phyloP scores from a whole-genome alignment of 2,888 invertebrate genomes.

The Heliconius ismenius region DNA sequence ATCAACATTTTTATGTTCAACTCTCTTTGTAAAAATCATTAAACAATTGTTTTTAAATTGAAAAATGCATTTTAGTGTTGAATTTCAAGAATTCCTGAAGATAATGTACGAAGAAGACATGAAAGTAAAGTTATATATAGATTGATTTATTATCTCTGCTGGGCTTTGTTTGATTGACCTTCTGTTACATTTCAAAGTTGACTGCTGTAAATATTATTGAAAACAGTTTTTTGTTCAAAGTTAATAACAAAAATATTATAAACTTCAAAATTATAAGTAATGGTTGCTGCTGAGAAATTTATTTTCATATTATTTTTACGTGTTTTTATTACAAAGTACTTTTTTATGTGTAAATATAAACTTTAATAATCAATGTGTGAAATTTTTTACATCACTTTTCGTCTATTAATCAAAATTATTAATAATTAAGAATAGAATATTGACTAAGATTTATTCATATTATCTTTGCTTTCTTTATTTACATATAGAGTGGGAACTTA shows the following conservation, averaged over 20 bases:
- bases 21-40: not conserved
- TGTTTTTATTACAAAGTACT: too few relatives aligned
- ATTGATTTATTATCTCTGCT: constrained; percentile 31
- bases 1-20: not conserved
- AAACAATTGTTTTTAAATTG: constrained; percentile 1
- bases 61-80: constrained; percentile 14
- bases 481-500: too few relatives aligned
- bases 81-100: constrained; percentile 15
- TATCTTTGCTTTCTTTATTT: too few relatives aligned
- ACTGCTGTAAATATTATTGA: constrained; percentile 20
- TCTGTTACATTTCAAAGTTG: constrained; percentile 27
- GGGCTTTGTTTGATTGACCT: constrained; percentile 36
- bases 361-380: too few relatives aligned
- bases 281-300: too few relatives aligned
- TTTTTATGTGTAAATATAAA: too few relatives aligned
- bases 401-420: too few relatives aligned
- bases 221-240: not conserved
- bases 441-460: too few relatives aligned
- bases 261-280: not conserved
- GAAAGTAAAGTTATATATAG: constrained; percentile 24
- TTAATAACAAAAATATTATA: constrained; percentile 7
- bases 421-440: too few relatives aligned
- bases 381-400: too few relatives aligned
- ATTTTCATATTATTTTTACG: not conserved
- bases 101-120: constrained; percentile 18